These are phyloP conservation scores for Fulica atra DNA, from an alignment of 2,113 vertebrate genomes.

Conservation along the genomic window DNA sequence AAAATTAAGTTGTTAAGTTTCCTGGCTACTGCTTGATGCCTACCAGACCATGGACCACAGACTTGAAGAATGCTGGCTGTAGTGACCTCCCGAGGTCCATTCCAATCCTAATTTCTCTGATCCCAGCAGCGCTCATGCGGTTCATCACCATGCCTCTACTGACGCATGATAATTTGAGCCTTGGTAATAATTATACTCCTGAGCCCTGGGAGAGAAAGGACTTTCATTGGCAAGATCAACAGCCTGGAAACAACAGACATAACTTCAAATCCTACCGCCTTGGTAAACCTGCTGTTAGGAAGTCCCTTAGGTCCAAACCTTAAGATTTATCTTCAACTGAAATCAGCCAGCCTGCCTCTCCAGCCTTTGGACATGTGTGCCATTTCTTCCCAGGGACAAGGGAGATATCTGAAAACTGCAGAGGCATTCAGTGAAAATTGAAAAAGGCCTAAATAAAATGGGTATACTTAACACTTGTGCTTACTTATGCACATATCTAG, in stretches of 20 bases:
- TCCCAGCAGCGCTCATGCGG: not conserved
- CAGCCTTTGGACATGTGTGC: fast-evolving
- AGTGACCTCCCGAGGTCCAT: conserved; percentile 30
- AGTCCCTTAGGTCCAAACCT: not conserved
- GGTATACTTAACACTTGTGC: not conserved
- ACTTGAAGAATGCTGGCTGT: not conserved
- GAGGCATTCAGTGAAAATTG: not conserved
- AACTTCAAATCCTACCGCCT: not conserved
- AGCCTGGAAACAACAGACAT: not conserved
- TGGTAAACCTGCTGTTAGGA: not conserved
- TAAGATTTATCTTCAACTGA: not conserved
- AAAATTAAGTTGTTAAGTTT: conserved; percentile 32
- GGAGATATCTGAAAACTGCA: not conserved
- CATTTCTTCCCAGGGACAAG: not conserved
- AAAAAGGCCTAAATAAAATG: not conserved
- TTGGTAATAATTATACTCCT: not conserved
- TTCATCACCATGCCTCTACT: conserved; percentile 9
- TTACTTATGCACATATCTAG: not conserved
- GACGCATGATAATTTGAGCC: not conserved
- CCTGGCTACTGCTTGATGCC: conserved; percentile 24
- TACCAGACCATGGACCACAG: conserved; percentile 38
- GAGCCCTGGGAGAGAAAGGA: not conserved
- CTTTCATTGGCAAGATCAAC: not conserved
- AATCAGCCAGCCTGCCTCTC: not conserved
- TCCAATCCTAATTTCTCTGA: conserved; percentile 3